A percentile compares a stretch with the other conserved stretches of the same genome.
phyloP scores from a whole-genome alignment of 2,888 invertebrate genomes.

The Dromius quadrimaculatus region DNA sequence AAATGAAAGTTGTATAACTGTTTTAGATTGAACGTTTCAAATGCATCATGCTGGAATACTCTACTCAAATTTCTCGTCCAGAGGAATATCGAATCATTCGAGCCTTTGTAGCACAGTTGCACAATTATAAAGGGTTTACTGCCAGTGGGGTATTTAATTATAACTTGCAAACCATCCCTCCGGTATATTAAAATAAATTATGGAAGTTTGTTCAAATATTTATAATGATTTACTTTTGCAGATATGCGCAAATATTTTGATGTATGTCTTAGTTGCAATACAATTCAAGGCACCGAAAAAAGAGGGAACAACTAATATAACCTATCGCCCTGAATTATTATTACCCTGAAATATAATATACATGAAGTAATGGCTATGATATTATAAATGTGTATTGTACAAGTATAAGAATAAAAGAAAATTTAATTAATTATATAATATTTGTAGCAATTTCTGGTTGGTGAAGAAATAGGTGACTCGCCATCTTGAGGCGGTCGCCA shows the following conservation, averaged over 20 bases:
- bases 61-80: constrained; percentile 61
- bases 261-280: constrained; percentile 65
- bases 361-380: too few relatives aligned
- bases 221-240: constrained; percentile 57
- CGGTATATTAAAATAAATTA: constrained; percentile 61
- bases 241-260: constrained; percentile 65
- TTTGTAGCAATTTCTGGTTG: too few relatives aligned
- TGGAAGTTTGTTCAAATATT: background rate
- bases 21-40: constrained; percentile 62
- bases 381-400: too few relatives aligned
- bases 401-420: too few relatives aligned
- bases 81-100: constrained; percentile 65
- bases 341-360: too few relatives aligned
- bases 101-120: constrained; percentile 64
- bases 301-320: constrained; percentile 54
- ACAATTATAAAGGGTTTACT: constrained; percentile 62
- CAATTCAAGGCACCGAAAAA: constrained; percentile 64
- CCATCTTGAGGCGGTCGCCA: too few relatives aligned
- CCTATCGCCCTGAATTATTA: too few relatives aligned
- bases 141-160: constrained; percentile 64
- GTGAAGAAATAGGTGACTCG: too few relatives aligned
- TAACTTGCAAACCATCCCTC: constrained; percentile 64
- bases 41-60: constrained; percentile 63
- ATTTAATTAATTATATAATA: too few relatives aligned
- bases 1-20: background rate